phyloP scores from a whole-genome alignment of 2,797 vertebrate species.

The Poecilia velifera region DNA sequence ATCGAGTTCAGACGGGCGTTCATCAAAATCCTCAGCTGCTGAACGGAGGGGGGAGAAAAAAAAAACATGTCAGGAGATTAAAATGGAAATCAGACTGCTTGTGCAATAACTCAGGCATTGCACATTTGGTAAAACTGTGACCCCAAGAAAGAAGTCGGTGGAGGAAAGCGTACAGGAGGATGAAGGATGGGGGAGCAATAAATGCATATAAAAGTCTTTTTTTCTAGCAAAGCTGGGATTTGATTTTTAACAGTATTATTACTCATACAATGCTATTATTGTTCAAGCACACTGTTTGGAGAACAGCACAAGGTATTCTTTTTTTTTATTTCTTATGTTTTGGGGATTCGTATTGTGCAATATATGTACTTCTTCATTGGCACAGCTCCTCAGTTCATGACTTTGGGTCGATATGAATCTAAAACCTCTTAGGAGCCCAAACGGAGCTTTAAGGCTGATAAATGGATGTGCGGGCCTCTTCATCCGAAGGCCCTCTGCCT shows the following conservation, averaged over 20 bases:
- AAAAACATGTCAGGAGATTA: slow-evolving; percentile 21
- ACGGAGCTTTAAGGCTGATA: slow-evolving; percentile 33
- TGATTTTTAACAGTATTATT: slow-evolving; percentile 42
- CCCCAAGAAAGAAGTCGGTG: slow-evolving; percentile 13
- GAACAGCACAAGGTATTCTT: slow-evolving; percentile 46
- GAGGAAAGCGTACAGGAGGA: background rate
- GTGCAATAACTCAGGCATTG: slow-evolving; percentile 2
- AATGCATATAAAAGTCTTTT: slow-evolving; percentile 27
- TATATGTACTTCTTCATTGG: slow-evolving; percentile 31
- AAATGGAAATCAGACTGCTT: slow-evolving; percentile 48
- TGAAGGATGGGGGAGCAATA: background rate
- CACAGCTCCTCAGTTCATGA: slow-evolving; percentile 25
- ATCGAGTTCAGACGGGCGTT: slow-evolving; percentile 93
- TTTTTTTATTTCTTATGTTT: slow-evolving; percentile 25
- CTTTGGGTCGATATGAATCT: slow-evolving; percentile 25
- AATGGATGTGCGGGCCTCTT: slow-evolving; percentile 40
- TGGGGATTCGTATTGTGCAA: slow-evolving; percentile 44
- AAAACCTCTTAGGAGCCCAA: slow-evolving; percentile 16
- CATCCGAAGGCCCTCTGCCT: slow-evolving; percentile 4
- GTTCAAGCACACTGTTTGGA: slow-evolving; percentile 24
- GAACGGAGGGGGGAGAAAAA: slow-evolving; percentile 51
- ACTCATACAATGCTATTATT: slow-evolving; percentile 29
- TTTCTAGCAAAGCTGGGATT: slow-evolving; percentile 23
- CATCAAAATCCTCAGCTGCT: slow-evolving; percentile 94
- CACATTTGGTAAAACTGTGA: slow-evolving; percentile 20